A percentile compares a stretch with the other conserved stretches of the same genome.
Evolutionary conservation across 2,888 invertebrate genomes (phyloP).

Genomic region (Spilosoma lubricipeda): DNA sequence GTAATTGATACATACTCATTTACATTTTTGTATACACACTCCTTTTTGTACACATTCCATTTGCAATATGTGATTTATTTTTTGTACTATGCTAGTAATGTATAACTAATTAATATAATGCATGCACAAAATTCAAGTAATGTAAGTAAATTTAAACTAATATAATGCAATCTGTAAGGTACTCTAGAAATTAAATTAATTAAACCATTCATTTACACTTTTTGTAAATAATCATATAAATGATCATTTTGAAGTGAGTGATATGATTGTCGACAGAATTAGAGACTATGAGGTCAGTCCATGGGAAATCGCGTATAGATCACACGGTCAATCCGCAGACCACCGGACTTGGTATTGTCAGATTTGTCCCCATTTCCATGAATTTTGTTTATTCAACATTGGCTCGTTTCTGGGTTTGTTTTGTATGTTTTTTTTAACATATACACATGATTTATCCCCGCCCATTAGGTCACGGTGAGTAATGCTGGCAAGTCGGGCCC

Average conservation of each 20-base stretch:
- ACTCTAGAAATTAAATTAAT: neutral
- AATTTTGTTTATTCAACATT: constrained; percentile 84
- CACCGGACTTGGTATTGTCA: constrained; percentile 77
- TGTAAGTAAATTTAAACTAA: neutral
- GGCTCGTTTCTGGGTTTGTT: constrained; percentile 73
- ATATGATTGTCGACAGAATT: constrained; percentile 22
- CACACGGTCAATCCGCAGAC: constrained; percentile 66
- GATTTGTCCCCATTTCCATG: constrained; percentile 84
- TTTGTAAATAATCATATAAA: neutral
- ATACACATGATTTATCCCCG: constrained; percentile 82
- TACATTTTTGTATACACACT: neutral
- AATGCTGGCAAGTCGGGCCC: constrained; percentile 72
- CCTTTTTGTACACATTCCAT: neutral
- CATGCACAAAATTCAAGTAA: neutral
- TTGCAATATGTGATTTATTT: neutral
- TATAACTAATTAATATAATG: neutral
- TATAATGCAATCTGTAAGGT: neutral
- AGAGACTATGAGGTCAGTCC: constrained; percentile 54
- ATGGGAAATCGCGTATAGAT: constrained; percentile 66
- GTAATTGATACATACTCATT: no score
- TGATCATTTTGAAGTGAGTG: constrained; percentile 11
- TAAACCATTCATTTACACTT: neutral
- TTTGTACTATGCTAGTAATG: neutral
- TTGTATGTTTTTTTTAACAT: constrained; percentile 75
- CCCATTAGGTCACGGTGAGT: constrained; percentile 84